Evolutionary conservation across 1,140 invertebrate species (phyloP), one percentile per base, ranked within the genome.

Genomic region (Drosophila ambigua): DNA sequence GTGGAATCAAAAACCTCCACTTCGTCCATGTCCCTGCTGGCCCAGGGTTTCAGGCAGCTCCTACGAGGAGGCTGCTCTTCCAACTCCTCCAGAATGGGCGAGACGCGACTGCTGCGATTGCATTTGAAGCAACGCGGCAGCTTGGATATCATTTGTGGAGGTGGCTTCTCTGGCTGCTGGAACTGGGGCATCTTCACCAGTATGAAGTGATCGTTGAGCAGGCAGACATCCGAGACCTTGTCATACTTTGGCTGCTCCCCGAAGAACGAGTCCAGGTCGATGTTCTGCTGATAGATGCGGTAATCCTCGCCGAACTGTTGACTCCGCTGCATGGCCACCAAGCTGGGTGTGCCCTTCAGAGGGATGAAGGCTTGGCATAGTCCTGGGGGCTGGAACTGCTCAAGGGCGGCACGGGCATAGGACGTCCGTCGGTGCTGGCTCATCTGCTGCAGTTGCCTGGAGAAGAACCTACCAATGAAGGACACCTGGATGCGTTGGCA

Each of bases 191-290:
- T 90, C 76, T 91, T 90, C 11, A 91, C 90, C 65, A 91, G 71
- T 39, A 91, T 91, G 20, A 79, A 91, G 63, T 91, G 85, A 73
- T 91, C 90, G 63, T 91, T 91, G 16, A 91, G 74, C 46, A 91
- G 61, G 49, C 90, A 91, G 11, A 91, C 76, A 74, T 91, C 90
- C 24, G 90, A 90, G 0, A 91, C 81, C 43, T 76, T 78, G 4
- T 87, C 77, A 31, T 71, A 89, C 41, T 68, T 77, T 23, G 78
- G 73, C n/a, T 79, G 59, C 26, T 66, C 77, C 5, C 83, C 73
- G 44, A 90, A 90, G 49, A 90, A 90, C 11, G 84, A 68, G 28
- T 88, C 80, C 35, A 90, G 31, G 46, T 84, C 79, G 26, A 83
- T 67, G 20, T 82, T 79, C 24, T 90, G 88, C 59, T 90, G 79